phyloP scores from a whole-genome alignment of 2,113 vertebrate genomes.

The Nycticorax nycticorax region DNA sequence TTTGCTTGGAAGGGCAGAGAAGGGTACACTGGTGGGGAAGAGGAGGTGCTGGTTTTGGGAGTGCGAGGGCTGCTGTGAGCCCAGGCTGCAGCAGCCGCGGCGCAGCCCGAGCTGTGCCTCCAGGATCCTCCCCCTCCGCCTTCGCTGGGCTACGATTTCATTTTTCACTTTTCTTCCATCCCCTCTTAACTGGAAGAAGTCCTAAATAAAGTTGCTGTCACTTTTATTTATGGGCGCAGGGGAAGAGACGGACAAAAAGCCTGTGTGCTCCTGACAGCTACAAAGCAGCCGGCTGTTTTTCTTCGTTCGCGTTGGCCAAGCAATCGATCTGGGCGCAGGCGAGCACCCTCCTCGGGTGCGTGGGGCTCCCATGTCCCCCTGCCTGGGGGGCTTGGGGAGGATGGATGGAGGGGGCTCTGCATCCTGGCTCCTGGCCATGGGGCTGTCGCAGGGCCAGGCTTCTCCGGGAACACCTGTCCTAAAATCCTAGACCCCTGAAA shows the following conservation, averaged over 20 bases:
- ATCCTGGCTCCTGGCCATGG: not conserved
- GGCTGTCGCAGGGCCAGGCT: not conserved
- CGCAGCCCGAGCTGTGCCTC: not conserved
- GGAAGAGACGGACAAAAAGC: slow-evolving; percentile 22
- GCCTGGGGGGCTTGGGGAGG: not conserved
- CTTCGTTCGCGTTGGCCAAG: accelerated
- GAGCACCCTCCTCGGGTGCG: accelerated
- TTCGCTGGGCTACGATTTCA: not conserved
- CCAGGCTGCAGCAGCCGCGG: not conserved
- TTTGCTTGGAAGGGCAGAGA: not conserved
- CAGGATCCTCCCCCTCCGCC: not conserved
- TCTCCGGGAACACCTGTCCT: not conserved
- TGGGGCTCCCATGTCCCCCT: not conserved
- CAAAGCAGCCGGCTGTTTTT: slow-evolving; percentile 19
- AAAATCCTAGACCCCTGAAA: not conserved
- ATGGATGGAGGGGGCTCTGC: not conserved
- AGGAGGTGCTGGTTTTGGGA: not conserved
- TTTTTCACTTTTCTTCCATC: slow-evolving; percentile 36
- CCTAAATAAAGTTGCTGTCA: slow-evolving; percentile 65
- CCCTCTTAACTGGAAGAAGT: slow-evolving; percentile 40
- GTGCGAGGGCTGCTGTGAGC: not conserved
- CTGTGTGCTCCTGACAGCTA: slow-evolving; percentile 45
- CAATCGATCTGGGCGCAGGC: not conserved
- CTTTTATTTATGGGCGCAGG: slow-evolving; percentile 36
- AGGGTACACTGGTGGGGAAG: not conserved